Conservation (phyloP, 1,140 invertebrate genomes). For the Ridgeia piscesae region DNA sequence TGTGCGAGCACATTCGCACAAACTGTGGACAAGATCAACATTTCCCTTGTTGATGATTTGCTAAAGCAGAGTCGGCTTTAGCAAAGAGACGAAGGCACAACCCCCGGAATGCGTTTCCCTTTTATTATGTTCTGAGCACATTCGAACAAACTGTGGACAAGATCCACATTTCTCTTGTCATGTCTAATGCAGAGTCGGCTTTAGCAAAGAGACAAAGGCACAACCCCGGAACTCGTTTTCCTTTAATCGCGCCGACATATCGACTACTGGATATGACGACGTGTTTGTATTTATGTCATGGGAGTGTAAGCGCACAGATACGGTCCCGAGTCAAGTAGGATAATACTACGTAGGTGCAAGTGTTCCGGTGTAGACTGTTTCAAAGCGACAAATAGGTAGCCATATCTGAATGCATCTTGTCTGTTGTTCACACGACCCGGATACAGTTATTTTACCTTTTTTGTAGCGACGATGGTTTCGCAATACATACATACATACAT, state of each 20-base stretch:
- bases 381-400: background rate
- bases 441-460: too few species aligned
- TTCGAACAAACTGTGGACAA: background rate
- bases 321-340: background rate
- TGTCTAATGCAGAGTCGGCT: background rate
- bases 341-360: background rate
- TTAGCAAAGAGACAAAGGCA: background rate
- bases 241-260: background rate
- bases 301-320: too few species aligned
- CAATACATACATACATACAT: too few species aligned
- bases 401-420: too few species aligned
- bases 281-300: background rate
- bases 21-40: background rate
- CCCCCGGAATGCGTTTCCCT: background rate
- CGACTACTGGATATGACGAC: background rate
- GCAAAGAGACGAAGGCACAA: background rate
- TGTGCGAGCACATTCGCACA: too few species aligned
- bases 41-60: background rate
- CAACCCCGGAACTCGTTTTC: background rate
- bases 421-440: too few species aligned
- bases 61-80: background rate
- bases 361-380: background rate
- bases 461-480: too few species aligned
- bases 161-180: background rate
- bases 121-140: background rate